A percentile compares a stretch with the other conserved stretches of the same genome.
Conservation (phyloP, 2,113 vertebrate species). For the Numenius arquata region DNA sequence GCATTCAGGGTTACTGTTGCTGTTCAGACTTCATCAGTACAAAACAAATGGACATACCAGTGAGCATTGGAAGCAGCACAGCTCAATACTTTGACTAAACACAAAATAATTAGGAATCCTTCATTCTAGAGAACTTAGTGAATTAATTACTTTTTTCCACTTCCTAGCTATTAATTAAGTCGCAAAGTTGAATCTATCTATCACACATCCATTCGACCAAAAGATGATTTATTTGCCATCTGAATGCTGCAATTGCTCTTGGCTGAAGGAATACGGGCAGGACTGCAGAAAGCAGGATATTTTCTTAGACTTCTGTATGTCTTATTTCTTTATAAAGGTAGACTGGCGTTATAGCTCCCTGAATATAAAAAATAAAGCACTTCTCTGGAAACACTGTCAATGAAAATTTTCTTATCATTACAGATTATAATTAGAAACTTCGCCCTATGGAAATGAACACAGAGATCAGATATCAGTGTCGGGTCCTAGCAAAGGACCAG, state of each 20-base stretch:
- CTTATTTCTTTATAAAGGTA: not conserved
- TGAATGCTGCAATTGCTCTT: not conserved
- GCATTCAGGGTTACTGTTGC: not conserved
- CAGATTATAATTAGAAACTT: not conserved
- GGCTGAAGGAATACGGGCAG: not conserved
- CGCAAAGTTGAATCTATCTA: not conserved
- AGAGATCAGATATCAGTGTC: not conserved
- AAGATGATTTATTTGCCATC: not conserved
- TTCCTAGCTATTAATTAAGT: constrained; percentile 3
- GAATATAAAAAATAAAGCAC: not conserved
- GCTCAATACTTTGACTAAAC: not conserved
- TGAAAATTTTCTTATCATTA: not conserved
- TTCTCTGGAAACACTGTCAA: not conserved
- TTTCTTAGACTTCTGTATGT: not conserved
- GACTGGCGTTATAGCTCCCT: not conserved
- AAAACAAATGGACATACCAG: not conserved
- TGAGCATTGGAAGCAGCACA: not conserved
- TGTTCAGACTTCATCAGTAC: not conserved
- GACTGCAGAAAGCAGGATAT: not conserved
- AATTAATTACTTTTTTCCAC: not conserved
- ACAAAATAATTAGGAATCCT: not conserved
- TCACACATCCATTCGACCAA: not conserved
- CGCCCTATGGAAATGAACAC: not conserved
- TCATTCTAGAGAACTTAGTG: not conserved
- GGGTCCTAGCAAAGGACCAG: not conserved